Percentiles rank a stretch among this genome's conserved stretches.
Conservation (phyloP, 1,140 invertebrate genomes). For the Telenomus remus region DNA sequence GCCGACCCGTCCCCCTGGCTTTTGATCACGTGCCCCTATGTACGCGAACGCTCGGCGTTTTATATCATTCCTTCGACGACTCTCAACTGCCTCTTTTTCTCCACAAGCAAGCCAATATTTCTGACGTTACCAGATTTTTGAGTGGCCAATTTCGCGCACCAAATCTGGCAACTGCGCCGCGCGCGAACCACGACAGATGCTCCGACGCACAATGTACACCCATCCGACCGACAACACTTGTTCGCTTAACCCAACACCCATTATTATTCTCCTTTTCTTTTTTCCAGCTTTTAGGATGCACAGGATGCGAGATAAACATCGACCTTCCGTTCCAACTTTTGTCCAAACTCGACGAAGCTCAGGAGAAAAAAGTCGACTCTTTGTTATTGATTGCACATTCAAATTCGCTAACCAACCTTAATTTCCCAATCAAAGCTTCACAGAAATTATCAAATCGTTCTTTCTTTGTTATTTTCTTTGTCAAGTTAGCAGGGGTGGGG, state of each 20-base stretch:
- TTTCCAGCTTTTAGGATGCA: conserved; percentile 18
- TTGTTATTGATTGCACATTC: conserved; percentile 8
- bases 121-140: conserved; percentile 17
- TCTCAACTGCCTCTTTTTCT: conserved; percentile 17
- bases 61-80: conserved; percentile 52
- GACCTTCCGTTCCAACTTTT: conserved; percentile 24
- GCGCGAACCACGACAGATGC: conserved; percentile 61
- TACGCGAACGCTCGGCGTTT: conserved; percentile 51
- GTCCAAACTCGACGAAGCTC: conserved; percentile 33
- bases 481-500: no score
- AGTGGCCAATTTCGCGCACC: not conserved
- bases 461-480: no score
- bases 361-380: conserved; percentile 10
- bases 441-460: no score
- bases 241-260: conserved; percentile 46
- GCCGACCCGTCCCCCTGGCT: conserved; percentile 66
- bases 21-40: conserved; percentile 71
- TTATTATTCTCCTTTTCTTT: conserved; percentile 50
- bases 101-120: conserved; percentile 1
- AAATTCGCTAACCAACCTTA: no score
- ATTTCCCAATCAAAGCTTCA: no score
- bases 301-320: conserved; percentile 46
- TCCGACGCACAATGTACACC: conserved; percentile 32
- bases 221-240: conserved; percentile 48
- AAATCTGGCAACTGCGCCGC: conserved; percentile 45